Evolutionary conservation across 2,888 invertebrate genomes (phyloP), one percentile per base, ranked within the genome.

Genomic region (Sphaerophoria rueppellii): DNA sequence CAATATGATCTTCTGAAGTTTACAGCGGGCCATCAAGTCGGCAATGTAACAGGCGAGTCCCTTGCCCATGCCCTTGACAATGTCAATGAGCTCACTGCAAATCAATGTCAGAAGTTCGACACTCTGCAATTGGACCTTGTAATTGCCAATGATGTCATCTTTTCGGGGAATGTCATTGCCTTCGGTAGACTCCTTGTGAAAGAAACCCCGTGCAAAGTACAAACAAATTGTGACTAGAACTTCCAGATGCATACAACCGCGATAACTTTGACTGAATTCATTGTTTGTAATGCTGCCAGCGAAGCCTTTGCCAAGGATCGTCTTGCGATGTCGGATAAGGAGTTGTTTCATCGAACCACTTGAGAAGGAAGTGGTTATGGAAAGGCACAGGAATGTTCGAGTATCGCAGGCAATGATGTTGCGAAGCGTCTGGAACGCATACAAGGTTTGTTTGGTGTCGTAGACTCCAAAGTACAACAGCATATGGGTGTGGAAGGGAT

Each of bases 401-500:
- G 96, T 95, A 89, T 96, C 95, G 24, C 91, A 90, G 50, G 95
- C 93, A 55, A 97, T 93, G 86, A 96, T 95, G 88, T 95, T 95
- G 82, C 95, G 94, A n/a, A 97, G 91, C 0, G 95, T 95, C 80
- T 94, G 94, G 86, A 97, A 92, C 6, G 96, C 95, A 89, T 96
- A 96, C 0, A 96, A 92, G 0, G 91, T 94, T 88, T 95, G 94
- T 76, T 94, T 93, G 0, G 95, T 95, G 90, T 97, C 97, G 88
- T 96, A 96, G 16, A 95, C 94, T 86, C 95, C 95, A 87, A 95
- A 94, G 89, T 97, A 97, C 3, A 98, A 92, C 54, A 97, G 93
- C 92, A 98, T 94, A 89, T 97, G 97, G 32, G 96, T 95, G 90
- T 97, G 97, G 77, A 96, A 94, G 35, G 95, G 95, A 90, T 96